These are phyloP conservation scores for Chromoteleia sp. DNA, from an alignment of 2,888 invertebrate species.

Conservation along the genomic window DNA sequence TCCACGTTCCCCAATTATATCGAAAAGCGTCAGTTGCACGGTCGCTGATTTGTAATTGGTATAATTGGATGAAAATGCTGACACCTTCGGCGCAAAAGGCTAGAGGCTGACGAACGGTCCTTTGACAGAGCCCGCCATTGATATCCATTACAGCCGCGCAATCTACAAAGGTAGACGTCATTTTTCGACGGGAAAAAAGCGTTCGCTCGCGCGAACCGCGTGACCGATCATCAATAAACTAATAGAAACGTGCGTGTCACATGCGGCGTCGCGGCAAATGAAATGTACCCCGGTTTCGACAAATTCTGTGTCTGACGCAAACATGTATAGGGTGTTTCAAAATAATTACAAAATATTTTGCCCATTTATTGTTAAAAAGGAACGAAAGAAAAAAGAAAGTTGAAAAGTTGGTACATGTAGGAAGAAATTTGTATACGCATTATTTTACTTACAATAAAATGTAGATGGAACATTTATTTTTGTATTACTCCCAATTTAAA, in stretches of 20 bases:
- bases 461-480: too few species aligned
- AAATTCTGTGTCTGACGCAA: constrained; percentile 9
- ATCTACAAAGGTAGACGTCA: constrained; percentile 64
- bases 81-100: constrained; percentile 69
- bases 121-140: constrained; percentile 65
- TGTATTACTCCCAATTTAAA: too few species aligned
- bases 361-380: not conserved
- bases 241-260: constrained; percentile 67
- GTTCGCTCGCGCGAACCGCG: constrained; percentile 55
- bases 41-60: constrained; percentile 77
- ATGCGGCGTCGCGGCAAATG: constrained; percentile 44
- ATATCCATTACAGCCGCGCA: constrained; percentile 59
- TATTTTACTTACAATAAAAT: too few species aligned
- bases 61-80: constrained; percentile 81
- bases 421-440: too few species aligned
- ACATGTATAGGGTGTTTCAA: constrained; percentile 8
- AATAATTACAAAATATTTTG: not conserved
- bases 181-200: constrained; percentile 60
- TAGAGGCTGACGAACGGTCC: constrained; percentile 56
- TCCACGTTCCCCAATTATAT: constrained; percentile 76
- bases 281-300: constrained; percentile 51
- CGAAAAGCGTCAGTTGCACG: constrained; percentile 77
- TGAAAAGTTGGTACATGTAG: too few species aligned
- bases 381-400: too few species aligned
- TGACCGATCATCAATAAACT: constrained; percentile 70